These are phyloP conservation scores for Gryon sp. DNA, from an alignment of 1,140 invertebrate genomes.

Conservation along the genomic window DNA sequence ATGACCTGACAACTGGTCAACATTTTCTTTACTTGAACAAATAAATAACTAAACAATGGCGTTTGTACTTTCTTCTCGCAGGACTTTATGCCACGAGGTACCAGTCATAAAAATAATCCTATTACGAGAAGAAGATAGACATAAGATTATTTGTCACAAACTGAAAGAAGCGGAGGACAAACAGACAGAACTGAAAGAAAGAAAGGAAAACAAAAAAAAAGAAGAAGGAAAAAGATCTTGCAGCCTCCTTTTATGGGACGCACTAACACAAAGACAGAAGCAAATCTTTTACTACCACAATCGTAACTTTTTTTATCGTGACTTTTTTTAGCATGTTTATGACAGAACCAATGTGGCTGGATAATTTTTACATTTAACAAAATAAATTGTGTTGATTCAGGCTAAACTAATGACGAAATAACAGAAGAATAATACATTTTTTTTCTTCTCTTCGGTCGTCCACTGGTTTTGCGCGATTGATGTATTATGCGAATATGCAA, in stretches of 20 bases:
- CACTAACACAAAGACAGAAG: neutral
- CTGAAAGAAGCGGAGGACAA: neutral
- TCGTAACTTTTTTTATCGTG: slow-evolving; percentile 9
- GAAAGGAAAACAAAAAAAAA: neutral
- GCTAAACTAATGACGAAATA: neutral
- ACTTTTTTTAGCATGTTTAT: slow-evolving; percentile 25
- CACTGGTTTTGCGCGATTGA: too few relatives aligned
- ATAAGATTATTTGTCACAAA: slow-evolving; percentile 46
- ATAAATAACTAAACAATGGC: slow-evolving; percentile 17
- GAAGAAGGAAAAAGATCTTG: slow-evolving; percentile 17
- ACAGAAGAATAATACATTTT: too few relatives aligned
- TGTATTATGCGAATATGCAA: slow-evolving; percentile 32
- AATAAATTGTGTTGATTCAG: neutral
- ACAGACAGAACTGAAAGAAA: too few relatives aligned
- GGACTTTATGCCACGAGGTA: neutral
- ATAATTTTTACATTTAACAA: slow-evolving; percentile 29
- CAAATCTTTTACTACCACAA: neutral
- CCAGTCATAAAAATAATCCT: slow-evolving; percentile 47
- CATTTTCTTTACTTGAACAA: neutral
- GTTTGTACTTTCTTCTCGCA: slow-evolving; percentile 1
- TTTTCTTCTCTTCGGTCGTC: too few relatives aligned
- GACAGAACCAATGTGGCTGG: neutral
- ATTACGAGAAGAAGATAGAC: slow-evolving; percentile 34
- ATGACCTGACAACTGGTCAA: neutral
- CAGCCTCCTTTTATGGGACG: slow-evolving; percentile 37